Conservation (phyloP, 1,140 invertebrate genomes). For the Vanessa atalanta region DNA sequence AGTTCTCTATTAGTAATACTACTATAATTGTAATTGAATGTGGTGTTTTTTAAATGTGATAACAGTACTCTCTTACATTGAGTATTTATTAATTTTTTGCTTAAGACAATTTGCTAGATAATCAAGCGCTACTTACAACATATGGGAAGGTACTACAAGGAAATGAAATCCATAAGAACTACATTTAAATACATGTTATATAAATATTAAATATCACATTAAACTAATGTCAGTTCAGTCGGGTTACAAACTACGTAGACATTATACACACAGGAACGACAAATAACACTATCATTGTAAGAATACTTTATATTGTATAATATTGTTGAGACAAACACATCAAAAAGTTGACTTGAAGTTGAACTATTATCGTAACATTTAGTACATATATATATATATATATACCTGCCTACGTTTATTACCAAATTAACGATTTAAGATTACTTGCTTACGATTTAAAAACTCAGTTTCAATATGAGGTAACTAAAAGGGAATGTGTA, state of each 20-base stretch:
- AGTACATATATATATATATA: not conserved
- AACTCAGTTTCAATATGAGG: not conserved
- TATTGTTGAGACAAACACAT: constrained; percentile 3
- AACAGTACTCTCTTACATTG: not conserved
- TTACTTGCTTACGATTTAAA: not conserved
- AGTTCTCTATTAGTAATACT: not conserved
- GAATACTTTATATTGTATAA: not conserved
- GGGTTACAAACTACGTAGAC: constrained; percentile 62
- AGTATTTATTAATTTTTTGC: not conserved
- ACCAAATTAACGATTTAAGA: not conserved
- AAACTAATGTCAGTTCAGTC: constrained; percentile 78
- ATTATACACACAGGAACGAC: constrained; percentile 48
- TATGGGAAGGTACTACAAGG: constrained; percentile 36
- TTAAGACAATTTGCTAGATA: constrained; percentile 42
- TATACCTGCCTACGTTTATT: not conserved
- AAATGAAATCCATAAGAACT: constrained; percentile 59
- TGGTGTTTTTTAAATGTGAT: not conserved
- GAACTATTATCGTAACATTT: not conserved
- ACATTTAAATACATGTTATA: constrained; percentile 60
- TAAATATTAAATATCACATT: constrained; percentile 80
- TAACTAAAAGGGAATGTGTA: constrained; percentile 13
- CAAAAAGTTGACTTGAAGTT: not conserved
- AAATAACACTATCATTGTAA: not conserved
- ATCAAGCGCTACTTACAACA: constrained; percentile 34
- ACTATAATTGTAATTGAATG: not conserved